phyloP scores from a whole-genome alignment of 2,797 vertebrate genomes.

The Podargus strigoides region DNA sequence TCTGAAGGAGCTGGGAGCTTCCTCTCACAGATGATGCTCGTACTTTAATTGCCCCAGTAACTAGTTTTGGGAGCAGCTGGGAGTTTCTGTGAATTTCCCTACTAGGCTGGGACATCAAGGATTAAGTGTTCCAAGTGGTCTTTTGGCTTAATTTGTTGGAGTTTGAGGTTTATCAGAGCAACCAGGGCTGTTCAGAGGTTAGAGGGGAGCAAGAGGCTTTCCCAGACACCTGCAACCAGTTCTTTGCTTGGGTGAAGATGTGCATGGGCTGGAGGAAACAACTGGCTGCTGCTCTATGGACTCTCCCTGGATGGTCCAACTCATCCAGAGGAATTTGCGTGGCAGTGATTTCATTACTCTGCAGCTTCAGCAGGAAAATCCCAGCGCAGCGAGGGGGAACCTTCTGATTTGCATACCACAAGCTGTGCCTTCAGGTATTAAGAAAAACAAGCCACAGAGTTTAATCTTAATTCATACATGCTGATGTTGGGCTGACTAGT shows the following conservation, averaged over 20 bases:
- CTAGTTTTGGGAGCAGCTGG: not conserved
- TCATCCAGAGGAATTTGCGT: not conserved
- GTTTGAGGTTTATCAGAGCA: not conserved
- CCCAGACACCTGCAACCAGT: not conserved
- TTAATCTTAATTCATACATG: not conserved
- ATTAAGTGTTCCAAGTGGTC: not conserved
- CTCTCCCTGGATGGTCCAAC: not conserved
- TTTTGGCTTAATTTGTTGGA: not conserved
- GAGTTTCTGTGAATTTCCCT: not conserved
- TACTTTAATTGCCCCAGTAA: not conserved
- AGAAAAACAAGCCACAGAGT: not conserved
- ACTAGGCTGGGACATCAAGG: not conserved
- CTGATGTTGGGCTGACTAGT: not conserved
- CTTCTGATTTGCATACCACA: not conserved
- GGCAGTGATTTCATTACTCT: rapidly evolving
- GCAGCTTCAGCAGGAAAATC: not conserved
- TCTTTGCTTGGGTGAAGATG: not conserved
- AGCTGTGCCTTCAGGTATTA: not conserved
- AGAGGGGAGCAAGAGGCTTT: not conserved
- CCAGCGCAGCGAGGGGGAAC: not conserved
- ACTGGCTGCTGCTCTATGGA: not conserved
- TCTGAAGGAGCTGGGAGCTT: not conserved
- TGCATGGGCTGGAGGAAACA: not conserved
- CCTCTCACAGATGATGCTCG: rapidly evolving
- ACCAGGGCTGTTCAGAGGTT: not conserved